phyloP scores from a whole-genome alignment of 1,140 invertebrate genomes.

The Hypsibius dujardini region DNA sequence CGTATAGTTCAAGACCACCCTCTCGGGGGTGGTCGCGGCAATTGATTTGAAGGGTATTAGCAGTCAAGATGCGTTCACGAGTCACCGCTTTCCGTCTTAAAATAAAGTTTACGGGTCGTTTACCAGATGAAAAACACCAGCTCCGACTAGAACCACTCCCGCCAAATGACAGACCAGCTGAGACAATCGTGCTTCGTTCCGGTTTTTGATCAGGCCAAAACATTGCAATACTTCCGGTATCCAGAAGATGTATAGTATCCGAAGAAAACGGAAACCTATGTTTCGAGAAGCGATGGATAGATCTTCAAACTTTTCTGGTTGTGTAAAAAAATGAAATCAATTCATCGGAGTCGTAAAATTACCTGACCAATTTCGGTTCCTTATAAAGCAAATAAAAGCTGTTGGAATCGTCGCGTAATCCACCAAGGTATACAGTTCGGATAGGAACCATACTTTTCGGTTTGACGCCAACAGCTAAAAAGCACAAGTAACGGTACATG shows the following conservation, averaged over 20 bases:
- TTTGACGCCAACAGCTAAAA: neutral
- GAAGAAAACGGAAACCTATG: neutral
- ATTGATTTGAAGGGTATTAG: too few species aligned
- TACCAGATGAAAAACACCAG: constrained; percentile 6
- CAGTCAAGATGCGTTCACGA: too few species aligned
- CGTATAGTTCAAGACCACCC: too few species aligned
- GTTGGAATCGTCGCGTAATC: neutral
- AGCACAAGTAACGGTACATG: neutral
- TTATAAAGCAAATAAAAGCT: neutral
- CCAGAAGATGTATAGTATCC: neutral
- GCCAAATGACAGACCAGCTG: neutral
- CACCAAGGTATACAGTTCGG: neutral
- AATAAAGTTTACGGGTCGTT: neutral
- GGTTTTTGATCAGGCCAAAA: neutral
- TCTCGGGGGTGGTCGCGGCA: too few species aligned
- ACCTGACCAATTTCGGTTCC: neutral
- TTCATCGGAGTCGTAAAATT: neutral
- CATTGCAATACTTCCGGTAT: neutral
- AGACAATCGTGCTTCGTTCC: neutral
- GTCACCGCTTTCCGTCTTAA: too few species aligned
- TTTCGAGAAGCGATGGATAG: too few species aligned
- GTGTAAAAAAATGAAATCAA: too few species aligned
- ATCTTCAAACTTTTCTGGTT: too few species aligned
- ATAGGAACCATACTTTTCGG: neutral
- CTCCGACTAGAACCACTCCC: neutral